Evolutionary conservation across 2,888 invertebrate genomes (phyloP).

Genomic region (Tenthredo distinguenda): DNA sequence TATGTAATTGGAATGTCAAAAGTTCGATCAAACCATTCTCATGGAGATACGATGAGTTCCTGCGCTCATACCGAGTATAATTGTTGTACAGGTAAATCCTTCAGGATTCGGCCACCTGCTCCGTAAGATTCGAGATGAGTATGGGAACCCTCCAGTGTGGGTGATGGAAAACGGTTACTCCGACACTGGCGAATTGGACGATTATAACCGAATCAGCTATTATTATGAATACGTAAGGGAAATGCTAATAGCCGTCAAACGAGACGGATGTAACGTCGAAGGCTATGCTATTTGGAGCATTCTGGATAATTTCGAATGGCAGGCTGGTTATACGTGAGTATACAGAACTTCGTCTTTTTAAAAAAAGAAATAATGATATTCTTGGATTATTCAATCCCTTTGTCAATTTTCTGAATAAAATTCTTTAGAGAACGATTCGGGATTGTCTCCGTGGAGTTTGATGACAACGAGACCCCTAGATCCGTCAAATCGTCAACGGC

Average conservation of each 20-base stretch:
- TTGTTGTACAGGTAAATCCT: conserved; percentile 70
- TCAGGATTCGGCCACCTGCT: conserved; percentile 82
- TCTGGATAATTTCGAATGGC: conserved; percentile 79
- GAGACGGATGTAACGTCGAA: conserved; percentile 78
- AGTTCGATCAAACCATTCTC: background rate
- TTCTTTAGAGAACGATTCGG: conserved; percentile 9
- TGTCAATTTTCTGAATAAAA: conserved; percentile 81
- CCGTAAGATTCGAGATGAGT: conserved; percentile 78
- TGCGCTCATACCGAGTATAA: background rate
- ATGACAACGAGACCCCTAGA: background rate
- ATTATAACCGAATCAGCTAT: conserved; percentile 66
- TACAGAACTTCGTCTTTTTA: background rate
- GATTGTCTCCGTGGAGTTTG: conserved; percentile 1
- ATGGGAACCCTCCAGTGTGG: conserved; percentile 81
- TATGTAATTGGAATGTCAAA: conserved; percentile 72
- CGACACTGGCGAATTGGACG: conserved; percentile 74
- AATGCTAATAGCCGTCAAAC: conserved; percentile 67
- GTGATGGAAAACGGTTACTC: conserved; percentile 83
- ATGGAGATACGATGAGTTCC: background rate
- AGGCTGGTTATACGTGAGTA: conserved; percentile 85
- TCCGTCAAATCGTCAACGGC: background rate
- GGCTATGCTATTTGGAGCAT: conserved; percentile 78
- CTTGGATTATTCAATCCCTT: conserved; percentile 33
- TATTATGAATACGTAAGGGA: conserved; percentile 66
- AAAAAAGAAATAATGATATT: background rate